Conservation (phyloP, 1,140 invertebrate species). For the Drosophila pseudoobscura region DNA sequence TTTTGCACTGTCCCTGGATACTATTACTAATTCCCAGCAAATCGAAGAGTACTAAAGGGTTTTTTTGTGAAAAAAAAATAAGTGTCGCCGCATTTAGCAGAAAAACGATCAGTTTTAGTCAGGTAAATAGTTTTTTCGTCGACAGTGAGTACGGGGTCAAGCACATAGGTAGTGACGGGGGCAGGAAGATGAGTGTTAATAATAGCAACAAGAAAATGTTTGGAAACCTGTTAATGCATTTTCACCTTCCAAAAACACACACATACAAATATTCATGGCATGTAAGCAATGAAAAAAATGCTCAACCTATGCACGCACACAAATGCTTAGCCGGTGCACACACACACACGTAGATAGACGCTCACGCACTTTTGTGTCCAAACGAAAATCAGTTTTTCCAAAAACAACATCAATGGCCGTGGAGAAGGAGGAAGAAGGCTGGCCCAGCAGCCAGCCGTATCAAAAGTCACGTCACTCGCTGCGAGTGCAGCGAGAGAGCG, state of each 20-base stretch:
- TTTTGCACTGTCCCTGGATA: no score
- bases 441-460: constrained; percentile 32
- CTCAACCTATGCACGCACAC: not conserved
- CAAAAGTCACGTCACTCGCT: constrained; percentile 60
- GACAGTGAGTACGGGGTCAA: no score
- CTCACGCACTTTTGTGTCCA: constrained; percentile 40
- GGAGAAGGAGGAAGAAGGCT: constrained; percentile 37
- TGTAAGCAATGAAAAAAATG: no score
- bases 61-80: not conserved
- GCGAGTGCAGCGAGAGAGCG: constrained; percentile 57
- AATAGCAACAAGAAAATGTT: constrained; percentile 11
- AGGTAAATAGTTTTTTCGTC: not conserved
- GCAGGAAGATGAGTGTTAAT: constrained; percentile 15
- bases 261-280: constrained; percentile 2
- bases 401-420: constrained; percentile 45
- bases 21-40: constrained; percentile 9
- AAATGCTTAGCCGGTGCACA: constrained; percentile 30
- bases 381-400: constrained; percentile 58
- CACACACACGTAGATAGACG: constrained; percentile 5
- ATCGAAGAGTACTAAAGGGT: constrained; percentile 6
- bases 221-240: constrained; percentile 10
- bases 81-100: not conserved
- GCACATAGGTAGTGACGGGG: no score
- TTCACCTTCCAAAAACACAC: constrained; percentile 34
- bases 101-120: not conserved